Evolutionary conservation across 1,140 invertebrate species (phyloP).

Genomic region (Trachymyrmex septentrionalis): DNA sequence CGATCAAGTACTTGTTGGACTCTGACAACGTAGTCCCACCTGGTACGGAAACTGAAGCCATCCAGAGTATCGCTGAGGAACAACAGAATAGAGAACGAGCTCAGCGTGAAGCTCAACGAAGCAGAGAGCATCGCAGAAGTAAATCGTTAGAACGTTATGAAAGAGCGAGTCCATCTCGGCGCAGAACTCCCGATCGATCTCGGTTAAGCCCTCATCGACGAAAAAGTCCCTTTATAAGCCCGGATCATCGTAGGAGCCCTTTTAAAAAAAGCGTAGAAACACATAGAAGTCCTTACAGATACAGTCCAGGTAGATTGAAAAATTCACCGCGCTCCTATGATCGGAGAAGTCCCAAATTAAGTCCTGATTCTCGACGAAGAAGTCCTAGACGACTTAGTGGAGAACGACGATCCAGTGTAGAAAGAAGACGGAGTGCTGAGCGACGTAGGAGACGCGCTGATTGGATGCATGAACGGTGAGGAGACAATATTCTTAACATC

Average conservation of each 20-base stretch:
- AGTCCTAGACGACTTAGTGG: conserved; percentile 77
- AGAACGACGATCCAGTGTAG: conserved; percentile 77
- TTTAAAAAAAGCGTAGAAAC: conserved; percentile 54
- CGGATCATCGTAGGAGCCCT: conserved; percentile 75
- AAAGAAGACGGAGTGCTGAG: conserved; percentile 78
- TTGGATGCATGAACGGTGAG: conserved; percentile 82
- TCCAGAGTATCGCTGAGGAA: conserved; percentile 82
- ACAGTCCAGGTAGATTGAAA: conserved; percentile 74
- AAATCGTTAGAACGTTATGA: conserved; percentile 70
- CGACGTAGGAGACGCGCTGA: conserved; percentile 79
- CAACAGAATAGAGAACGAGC: conserved; percentile 76
- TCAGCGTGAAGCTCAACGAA: conserved; percentile 66
- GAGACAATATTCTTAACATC: conserved; percentile 59
- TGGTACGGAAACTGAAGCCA: conserved; percentile 83
- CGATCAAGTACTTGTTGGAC: conserved; percentile 84
- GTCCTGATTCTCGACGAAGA: conserved; percentile 75
- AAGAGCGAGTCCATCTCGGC: conserved; percentile 74
- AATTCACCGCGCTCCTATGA: conserved; percentile 65
- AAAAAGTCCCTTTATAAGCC: conserved; percentile 74
- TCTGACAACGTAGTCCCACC: conserved; percentile 85
- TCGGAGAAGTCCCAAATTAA: conserved; percentile 76
- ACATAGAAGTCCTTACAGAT: conserved; percentile 73
- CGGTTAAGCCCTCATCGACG: conserved; percentile 78
- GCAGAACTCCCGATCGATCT: conserved; percentile 76
- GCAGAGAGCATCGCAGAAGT: conserved; percentile 75